Base-by-base conservation (phyloP, 2,113 vertebrate genomes). In the Boulengeromyrus knoepffleri region DNA sequence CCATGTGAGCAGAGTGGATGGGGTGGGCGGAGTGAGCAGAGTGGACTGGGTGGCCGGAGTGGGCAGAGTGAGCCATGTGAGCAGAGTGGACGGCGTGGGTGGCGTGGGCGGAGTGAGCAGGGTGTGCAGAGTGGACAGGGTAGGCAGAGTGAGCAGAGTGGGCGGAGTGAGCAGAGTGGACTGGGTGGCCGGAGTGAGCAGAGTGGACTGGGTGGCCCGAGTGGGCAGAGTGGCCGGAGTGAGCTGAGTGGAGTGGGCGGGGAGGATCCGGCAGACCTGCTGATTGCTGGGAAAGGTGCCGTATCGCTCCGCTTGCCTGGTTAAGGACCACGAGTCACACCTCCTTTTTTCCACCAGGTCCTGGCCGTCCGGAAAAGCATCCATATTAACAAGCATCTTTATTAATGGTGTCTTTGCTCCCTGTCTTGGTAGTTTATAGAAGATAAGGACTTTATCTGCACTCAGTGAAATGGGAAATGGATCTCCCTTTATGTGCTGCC, bases 281-380 rank as follows among this genome's bases (percentile, higher is more conserved):
- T 84, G 90, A 84, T 92, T 88, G 62, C 13, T 2, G 85, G 53
- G 84, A 91, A 90, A 49, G 66, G 86, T 56, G 1, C 89, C 89
- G 93, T 90, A n/a, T n/a, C 90, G 88, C 92, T 91, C 88, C 87
- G 88, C 85, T 90, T 88, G 85, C 70, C 53, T 89, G 58, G 58
- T 90, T 85, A n/a, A 92, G 50, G 10, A 36, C 27, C 70, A 77
- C 0, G 31, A 15, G 36, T 80, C 74, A 39, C 74, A 17, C 36
- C 13, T 12, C 80, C 6, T 0, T 52, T 53, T 87, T 53, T 85
- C 91, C 47, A 10, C 86, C 5, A 5, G n/a, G 17, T 52, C 47
- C 50, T 15, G 31, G 49, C 13, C 1, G 4, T 87, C 85, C 49
- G 0, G 80, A 47, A 84, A 24, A 24, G 6, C 21, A 8, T 46